Evolutionary conservation across 2,113 vertebrate species (phyloP), one percentile per base, ranked within the genome.

Genomic region (Ammodytes dubius): DNA sequence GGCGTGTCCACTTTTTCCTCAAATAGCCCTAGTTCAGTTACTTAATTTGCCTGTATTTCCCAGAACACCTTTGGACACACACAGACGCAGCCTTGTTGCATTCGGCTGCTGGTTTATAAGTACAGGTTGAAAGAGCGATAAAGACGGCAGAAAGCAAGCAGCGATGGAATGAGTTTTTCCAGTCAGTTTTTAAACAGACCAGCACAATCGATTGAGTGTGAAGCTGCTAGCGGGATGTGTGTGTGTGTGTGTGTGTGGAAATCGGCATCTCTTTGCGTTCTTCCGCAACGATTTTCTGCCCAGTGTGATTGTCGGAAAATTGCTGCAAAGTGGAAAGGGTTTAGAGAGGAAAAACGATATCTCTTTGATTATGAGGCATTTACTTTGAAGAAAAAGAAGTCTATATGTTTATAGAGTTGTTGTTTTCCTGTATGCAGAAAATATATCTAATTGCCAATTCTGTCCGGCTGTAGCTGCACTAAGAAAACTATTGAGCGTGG

Each of bases 201-300:
- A 65, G 40, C 39, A 43, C 42, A 40, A 74, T 68, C 39, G 56
- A 73, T 83, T 80, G 66, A 84, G 47, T 2, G 12, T 2, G 12
- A 76, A 14, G 14, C 61, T 63, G 77, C 53, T 9, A 27, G 27
- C 27, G 47, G 15, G 15, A 54, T 13, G 46, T 3, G 52, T 19
- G 7, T n/a, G 42, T 13, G 46, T 3, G 52, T 19, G 7, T n/a
- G 42, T 52, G 5, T 39, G 61, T 35, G 2, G 8, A 72, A 80
- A 76, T 46, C 60, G 73, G 68, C 64, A 75, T 67, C 70, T 14
- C 40, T 27, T 27, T 37, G 43, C 42, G n/a, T 73, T 59, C 43
- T 52, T 74, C 74, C 11, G 0, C 49, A 60, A 77, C 0, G 12
- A 84, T 83, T 77, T 81, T 66, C 58, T 77, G 67, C 53, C 39